These are phyloP conservation scores for Leptoclinus maculatus DNA, from an alignment of 2,797 vertebrate genomes.

Conservation along the genomic window DNA sequence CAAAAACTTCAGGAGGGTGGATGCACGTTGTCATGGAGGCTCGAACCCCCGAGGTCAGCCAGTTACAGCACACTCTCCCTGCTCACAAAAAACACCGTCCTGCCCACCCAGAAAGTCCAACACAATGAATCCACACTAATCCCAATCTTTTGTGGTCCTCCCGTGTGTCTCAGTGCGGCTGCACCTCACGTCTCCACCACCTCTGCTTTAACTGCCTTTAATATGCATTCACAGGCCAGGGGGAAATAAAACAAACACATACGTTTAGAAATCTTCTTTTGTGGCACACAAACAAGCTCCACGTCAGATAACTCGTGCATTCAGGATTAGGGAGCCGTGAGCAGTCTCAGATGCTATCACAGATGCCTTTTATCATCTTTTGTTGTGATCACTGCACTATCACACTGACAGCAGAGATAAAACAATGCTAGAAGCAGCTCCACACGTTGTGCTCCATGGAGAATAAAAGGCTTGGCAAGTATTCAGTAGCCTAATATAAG, in stretches of 20 bases:
- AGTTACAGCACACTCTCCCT: constrained; percentile 33
- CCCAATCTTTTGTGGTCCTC: constrained; percentile 39
- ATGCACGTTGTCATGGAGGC: constrained; percentile 23
- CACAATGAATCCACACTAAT: constrained; percentile 50
- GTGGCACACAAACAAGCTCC: constrained; percentile 10
- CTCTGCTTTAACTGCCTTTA: constrained; percentile 18
- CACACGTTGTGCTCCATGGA: constrained; percentile 14
- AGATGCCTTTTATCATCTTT: constrained; percentile 37
- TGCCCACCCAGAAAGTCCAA: constrained; percentile 41
- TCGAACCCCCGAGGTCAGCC: constrained; percentile 28
- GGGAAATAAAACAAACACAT: background rate
- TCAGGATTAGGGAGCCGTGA: background rate
- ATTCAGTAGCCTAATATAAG: background rate
- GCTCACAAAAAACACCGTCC: constrained; percentile 4
- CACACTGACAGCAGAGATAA: constrained; percentile 46
- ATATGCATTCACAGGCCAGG: constrained; percentile 6
- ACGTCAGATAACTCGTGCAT: constrained; percentile 7
- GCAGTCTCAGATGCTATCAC: constrained; percentile 20
- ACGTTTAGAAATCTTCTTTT: background rate
- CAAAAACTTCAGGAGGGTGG: constrained; percentile 19
- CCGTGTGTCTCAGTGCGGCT: constrained; percentile 35
- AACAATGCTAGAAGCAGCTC: constrained; percentile 33
- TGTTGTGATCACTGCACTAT: constrained; percentile 38
- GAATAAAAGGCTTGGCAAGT: constrained; percentile 4
- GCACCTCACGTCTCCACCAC: constrained; percentile 29